Conservation (phyloP, 2,113 vertebrate species). For the Tauraco erythrolophus region DNA sequence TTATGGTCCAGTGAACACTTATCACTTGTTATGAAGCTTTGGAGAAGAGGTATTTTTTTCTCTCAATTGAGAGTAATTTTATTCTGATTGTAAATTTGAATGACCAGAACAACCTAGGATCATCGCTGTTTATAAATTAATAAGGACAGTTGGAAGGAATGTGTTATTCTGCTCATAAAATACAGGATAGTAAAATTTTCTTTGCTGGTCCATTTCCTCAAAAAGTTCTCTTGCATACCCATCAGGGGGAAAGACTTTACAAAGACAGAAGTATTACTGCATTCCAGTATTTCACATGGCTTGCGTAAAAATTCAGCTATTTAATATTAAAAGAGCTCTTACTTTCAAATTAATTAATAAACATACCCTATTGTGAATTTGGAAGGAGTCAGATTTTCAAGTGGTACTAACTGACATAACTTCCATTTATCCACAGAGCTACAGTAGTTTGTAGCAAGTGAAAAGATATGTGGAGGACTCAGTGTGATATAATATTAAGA, state of each 20-base stretch:
- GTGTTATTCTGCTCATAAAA: neutral
- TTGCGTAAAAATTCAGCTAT: neutral
- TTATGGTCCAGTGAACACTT: slow-evolving; percentile 25
- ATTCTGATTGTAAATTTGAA: slow-evolving; percentile 58
- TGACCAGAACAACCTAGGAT: neutral
- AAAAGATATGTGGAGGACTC: neutral
- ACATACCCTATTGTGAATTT: neutral
- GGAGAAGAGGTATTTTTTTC: neutral
- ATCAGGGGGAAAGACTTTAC: neutral
- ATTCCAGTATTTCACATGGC: neutral
- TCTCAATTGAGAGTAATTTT: slow-evolving; percentile 55
- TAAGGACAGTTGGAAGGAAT: neutral
- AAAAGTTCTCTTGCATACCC: neutral
- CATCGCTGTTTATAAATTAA: slow-evolving; percentile 42
- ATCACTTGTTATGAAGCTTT: neutral
- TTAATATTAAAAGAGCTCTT: neutral
- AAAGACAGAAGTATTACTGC: neutral
- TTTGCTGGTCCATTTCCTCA: neutral
- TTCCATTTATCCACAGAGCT: neutral
- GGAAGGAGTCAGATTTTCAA: neutral
- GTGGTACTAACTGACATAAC: neutral
- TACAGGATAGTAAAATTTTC: neutral
- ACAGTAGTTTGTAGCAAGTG: neutral
- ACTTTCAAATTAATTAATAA: neutral
- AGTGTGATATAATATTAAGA: neutral